Conservation (phyloP, 2,888 invertebrate species). For the Linnaemya vulpina region DNA sequence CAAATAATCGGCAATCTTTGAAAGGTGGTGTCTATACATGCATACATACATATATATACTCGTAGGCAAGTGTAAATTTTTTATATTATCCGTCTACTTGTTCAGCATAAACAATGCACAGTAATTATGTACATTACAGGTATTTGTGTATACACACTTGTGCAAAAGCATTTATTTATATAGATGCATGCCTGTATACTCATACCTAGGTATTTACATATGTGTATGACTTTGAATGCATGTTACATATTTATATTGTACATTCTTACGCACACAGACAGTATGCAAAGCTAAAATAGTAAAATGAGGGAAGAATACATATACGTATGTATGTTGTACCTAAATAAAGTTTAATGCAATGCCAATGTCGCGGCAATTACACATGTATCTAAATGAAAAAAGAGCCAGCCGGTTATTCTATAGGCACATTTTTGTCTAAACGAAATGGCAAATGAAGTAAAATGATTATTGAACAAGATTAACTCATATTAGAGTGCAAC, state of each 20-base stretch:
- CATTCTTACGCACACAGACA: neutral
- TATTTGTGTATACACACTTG: constrained; percentile 2
- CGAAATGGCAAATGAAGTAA: neutral
- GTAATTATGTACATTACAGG: neutral
- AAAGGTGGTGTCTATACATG: constrained; percentile 51
- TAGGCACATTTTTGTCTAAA: neutral
- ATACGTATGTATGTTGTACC: no score
- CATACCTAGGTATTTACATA: no score
- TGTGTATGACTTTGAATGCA: no score
- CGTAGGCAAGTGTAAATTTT: constrained; percentile 43
- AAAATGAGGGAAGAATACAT: constrained; percentile 50
- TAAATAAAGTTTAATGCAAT: constrained; percentile 61
- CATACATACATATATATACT: no score
- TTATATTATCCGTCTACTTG: constrained; percentile 29
- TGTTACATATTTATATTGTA: no score
- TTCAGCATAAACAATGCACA: constrained; percentile 15
- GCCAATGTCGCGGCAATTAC: constrained; percentile 70
- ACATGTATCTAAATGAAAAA: constrained; percentile 34
- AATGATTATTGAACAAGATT: neutral
- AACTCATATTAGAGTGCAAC: neutral
- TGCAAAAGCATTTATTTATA: neutral
- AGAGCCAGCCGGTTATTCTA: constrained; percentile 66
- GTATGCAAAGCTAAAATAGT: constrained; percentile 8
- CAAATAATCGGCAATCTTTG: constrained; percentile 43
- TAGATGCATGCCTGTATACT: neutral